Evolutionary conservation across 2,888 invertebrate species (phyloP).

Genomic region (Lasioglossum lativentre): DNA sequence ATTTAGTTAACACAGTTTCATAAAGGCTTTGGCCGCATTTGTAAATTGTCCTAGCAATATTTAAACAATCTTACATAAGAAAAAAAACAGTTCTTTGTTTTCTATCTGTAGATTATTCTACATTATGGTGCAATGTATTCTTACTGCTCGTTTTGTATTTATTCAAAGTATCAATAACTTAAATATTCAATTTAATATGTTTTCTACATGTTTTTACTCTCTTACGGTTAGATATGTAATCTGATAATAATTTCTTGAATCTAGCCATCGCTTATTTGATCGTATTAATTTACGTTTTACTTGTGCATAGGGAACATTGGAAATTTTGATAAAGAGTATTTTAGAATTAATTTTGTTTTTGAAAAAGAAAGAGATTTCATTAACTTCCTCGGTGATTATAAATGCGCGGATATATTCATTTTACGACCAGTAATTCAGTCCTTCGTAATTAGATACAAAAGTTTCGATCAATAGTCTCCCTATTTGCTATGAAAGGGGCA

Average conservation of each 20-base stretch:
- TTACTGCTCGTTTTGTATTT: background rate
- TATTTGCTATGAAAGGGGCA: constrained; percentile 15
- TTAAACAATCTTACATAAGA: background rate
- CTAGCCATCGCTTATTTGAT: background rate
- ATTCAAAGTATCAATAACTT: background rate
- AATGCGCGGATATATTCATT: constrained; percentile 10
- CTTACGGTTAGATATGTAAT: background rate
- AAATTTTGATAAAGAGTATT: constrained; percentile 1
- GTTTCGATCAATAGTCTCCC: constrained; percentile 32
- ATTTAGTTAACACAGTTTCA: too few species aligned
- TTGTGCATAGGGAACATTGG: background rate
- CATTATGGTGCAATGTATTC: background rate
- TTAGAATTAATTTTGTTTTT: background rate
- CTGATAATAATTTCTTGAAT: background rate
- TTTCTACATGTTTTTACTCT: background rate
- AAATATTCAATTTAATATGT: background rate
- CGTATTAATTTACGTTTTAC: background rate
- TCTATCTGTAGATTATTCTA: background rate
- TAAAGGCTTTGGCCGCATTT: background rate
- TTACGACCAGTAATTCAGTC: background rate
- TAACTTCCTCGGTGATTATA: background rate
- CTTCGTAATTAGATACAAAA: constrained; percentile 4
- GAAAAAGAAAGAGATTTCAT: background rate
- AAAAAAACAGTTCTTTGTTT: background rate
- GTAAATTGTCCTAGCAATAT: background rate